These are phyloP conservation scores for Acanthosepion esculentum DNA, from an alignment of 2,888 invertebrate genomes.

Conservation along the genomic window DNA sequence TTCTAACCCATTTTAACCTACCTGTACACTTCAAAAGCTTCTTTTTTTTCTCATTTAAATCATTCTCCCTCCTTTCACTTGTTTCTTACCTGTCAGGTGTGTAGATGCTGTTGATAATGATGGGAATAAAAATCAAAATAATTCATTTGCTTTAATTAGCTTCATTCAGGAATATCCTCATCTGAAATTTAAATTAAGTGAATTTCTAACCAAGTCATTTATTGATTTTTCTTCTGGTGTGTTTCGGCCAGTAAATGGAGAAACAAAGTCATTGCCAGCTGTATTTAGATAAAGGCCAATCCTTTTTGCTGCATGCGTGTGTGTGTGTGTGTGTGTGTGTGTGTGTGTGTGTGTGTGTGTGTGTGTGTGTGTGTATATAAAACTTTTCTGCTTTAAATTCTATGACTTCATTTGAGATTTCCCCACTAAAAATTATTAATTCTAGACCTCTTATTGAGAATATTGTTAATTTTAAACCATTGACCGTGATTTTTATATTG, in stretches of 20 bases:
- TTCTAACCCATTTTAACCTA: neutral
- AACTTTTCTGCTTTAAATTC: too few relatives aligned
- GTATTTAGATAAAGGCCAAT: neutral
- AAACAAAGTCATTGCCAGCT: neutral
- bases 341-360: neutral
- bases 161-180: neutral
- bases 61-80: neutral
- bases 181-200: neutral
- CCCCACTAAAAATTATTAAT: too few relatives aligned
- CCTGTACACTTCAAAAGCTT: neutral
- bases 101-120: neutral
- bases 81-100: neutral
- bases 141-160: neutral
- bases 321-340: neutral
- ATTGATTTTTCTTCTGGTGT: neutral
- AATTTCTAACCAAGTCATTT: neutral
- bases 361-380: neutral
- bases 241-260: neutral
- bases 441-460: too few relatives aligned
- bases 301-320: neutral
- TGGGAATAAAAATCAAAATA: neutral
- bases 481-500: too few relatives aligned
- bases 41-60: neutral
- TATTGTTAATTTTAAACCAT: too few relatives aligned
- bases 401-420: too few relatives aligned